These are phyloP conservation scores for Monopterus albus DNA, from an alignment of 2,113 vertebrate genomes.

Conservation along the genomic window DNA sequence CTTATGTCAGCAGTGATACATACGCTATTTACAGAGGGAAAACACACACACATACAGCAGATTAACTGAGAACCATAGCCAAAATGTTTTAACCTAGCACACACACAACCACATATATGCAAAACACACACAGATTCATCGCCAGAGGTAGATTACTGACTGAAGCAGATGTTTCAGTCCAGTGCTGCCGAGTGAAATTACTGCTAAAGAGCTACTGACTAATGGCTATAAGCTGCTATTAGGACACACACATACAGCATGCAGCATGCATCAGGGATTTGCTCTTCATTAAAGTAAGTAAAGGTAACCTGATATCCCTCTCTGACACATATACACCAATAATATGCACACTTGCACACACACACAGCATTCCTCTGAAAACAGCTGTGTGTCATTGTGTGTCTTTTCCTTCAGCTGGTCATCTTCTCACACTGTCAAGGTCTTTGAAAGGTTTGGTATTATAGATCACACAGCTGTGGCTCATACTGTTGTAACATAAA, in stretches of 20 bases:
- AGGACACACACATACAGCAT: slow-evolving; percentile 18
- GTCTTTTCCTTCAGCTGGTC: slow-evolving; percentile 62
- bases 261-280: slow-evolving; percentile 13
- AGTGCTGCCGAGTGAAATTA: slow-evolving; percentile 33
- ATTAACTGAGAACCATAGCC: too few relatives aligned
- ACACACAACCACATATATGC: neutral
- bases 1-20: slow-evolving; percentile 12
- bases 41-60: neutral
- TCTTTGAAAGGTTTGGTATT: slow-evolving; percentile 59
- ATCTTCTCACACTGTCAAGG: slow-evolving; percentile 44
- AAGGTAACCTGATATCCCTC: slow-evolving; percentile 27
- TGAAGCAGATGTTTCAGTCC: slow-evolving; percentile 35
- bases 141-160: slow-evolving; percentile 35
- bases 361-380: slow-evolving; percentile 19
- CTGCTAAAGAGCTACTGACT: slow-evolving; percentile 38
- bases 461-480: slow-evolving; percentile 65
- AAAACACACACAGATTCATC: slow-evolving; percentile 7
- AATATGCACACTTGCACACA: slow-evolving; percentile 11
- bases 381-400: slow-evolving; percentile 60
- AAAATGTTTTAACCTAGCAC: too few relatives aligned
- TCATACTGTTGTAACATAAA: slow-evolving; percentile 42
- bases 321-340: neutral
- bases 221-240: slow-evolving; percentile 37
- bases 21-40: neutral
- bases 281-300: neutral